Base-by-base conservation (phyloP, 2,888 invertebrate genomes). In the Cinara cedri region DNA sequence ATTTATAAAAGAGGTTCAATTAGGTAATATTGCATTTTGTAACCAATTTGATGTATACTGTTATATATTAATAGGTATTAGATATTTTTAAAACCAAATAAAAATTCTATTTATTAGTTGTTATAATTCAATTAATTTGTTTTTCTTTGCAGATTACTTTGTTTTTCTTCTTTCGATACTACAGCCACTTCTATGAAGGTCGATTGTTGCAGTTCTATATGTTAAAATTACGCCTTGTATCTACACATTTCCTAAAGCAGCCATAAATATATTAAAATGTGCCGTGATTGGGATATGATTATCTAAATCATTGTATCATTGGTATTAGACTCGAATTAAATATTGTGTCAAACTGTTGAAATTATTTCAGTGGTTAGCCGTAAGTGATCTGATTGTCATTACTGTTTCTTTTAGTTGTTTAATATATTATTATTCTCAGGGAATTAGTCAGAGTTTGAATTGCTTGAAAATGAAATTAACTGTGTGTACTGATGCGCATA, bases 221-320 rank as follows among this genome's bases (percentile, higher is more conserved):
- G 75, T 65, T 75, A 21, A 75, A 54, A 75, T 42, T 75, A 65
- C 75, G 75, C 21, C 54, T 75, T 54, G 75, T 75, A n/a, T n/a
- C 63, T 54, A 75, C 75, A 24, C 75, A 75, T 65, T 75, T 75
- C 24, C n/a, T 75, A 13, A 75, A 75, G 34, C 75, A 75, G 14
- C 75, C 75, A 75, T 75, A 75, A 75, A 63, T 0, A 11, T 19
- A 44, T 54, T 24, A 75, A 65, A 75, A 75, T 75, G 75, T 75
- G 75, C 65, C 65, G 65, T 65, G 75, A 75, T 65, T 75, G 75
- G 75, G 75, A 75, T 75, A 75, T 75, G 75, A 44, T 21, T 24
- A n/a, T 75, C 44, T 75, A 19, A 75, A 44, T 63, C 4, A 1
- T 34, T 34, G 34, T 34, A 34, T 34, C 21, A 16, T 72, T 72